Evolutionary conservation across 2,888 invertebrate species (phyloP), one percentile per base, ranked within the genome.

Genomic region (Ferdinandea cuprea): DNA sequence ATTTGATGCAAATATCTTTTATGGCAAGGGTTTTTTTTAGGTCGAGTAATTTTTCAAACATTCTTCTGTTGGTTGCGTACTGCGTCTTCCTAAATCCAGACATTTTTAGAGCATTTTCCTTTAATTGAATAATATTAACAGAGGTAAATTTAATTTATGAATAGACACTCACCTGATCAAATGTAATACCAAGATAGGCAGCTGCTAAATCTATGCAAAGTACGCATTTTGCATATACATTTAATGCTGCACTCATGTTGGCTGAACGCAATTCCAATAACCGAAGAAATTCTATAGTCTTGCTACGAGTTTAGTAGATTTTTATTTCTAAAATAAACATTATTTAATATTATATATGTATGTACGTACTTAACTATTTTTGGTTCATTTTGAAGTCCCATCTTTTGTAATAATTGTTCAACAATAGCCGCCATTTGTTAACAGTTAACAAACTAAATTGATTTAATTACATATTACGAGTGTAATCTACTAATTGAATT

Each of bases 191-290:
- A 25, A 92, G 87, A n/a, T 91, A 85, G 7, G 88, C 87, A 4
- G 93, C 92, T 32, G 94, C 93, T 48, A 94, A 88, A 87, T 94
- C 94, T 32, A 94, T 88, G 85, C 94, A 94, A 52, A 94, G 89
- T 0, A 94, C 92, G 25, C 92, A 91, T 90, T 93, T 94, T 4
- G 93, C 92, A 8, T 92, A 92, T 79, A 94, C 94, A 73, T 92
- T 93, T 46, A 94, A 92, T 63, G 88, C 88, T 8, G 89, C 78
- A 0, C 88, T 87, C 1, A 88, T 87, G 72, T 89, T 89, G 4
- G 87, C 68, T 2, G 90, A 89, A 5, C 90, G 89, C 11, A 90
- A 66, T 28, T 90, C 89, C 8, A 91, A 61, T 2, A 91, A 87
- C 25, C 91, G 87, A 11, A 89, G 71, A 0, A 91, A 59, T 72